Percentiles rank a stretch among this genome's conserved stretches.
Evolutionary conservation across 1,140 invertebrate genomes (phyloP).

Genomic region (Drosophila nannoptera): DNA sequence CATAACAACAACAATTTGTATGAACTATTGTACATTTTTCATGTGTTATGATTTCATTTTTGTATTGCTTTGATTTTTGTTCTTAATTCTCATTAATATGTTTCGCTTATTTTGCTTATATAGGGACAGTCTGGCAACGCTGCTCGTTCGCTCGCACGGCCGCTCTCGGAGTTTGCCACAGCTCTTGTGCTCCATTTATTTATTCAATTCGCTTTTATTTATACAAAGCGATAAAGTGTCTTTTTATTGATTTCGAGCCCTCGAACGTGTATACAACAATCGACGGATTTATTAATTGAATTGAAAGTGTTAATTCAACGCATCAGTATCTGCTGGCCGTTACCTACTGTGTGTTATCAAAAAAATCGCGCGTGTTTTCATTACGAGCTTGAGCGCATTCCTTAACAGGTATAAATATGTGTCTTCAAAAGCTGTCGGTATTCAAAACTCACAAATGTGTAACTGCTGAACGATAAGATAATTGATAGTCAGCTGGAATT

Average conservation of each 20-base stretch:
- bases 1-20: not conserved
- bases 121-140: conserved; percentile 54
- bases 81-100: conserved; percentile 19
- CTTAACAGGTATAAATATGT: conserved; percentile 32
- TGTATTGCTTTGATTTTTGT: not conserved
- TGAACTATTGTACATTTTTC: not conserved
- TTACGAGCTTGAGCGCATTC: conserved; percentile 21
- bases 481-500: not conserved
- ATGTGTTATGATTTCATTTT: not conserved
- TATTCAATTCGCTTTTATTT: conserved; percentile 64
- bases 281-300: conserved; percentile 59
- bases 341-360: conserved; percentile 50
- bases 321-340: conserved; percentile 28
- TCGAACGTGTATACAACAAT: conserved; percentile 22
- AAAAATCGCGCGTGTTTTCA: conserved; percentile 42
- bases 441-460: not conserved
- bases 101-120: not conserved
- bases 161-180: conserved; percentile 31
- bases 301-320: conserved; percentile 65
- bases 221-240: conserved; percentile 48
- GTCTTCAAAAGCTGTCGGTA: not conserved
- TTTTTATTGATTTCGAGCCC: conserved; percentile 56
- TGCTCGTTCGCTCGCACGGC: conserved; percentile 22
- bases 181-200: conserved; percentile 53
- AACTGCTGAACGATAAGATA: conserved; percentile 50